Conservation (phyloP, 2,797 vertebrate genomes). For the Enteromius viviparus region DNA sequence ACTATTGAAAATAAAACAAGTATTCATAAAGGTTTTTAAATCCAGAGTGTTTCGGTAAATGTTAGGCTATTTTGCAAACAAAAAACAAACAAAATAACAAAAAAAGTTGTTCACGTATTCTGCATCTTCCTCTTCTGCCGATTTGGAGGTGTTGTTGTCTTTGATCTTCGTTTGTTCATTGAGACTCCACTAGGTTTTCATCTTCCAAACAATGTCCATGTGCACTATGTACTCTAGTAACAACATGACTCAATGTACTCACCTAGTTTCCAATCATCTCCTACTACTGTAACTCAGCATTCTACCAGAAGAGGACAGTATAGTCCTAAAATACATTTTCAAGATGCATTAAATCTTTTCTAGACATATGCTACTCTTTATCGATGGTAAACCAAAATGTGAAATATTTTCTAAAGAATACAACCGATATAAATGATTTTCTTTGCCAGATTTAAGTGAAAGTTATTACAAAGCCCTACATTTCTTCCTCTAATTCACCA, state of each 20-base stretch:
- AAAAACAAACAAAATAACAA: background rate
- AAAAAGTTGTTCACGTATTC: background rate
- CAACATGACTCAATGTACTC: background rate
- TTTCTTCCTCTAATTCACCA: background rate
- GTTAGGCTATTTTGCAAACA: background rate
- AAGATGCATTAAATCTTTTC: background rate
- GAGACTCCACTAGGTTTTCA: background rate
- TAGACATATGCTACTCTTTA: background rate
- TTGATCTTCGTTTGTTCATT: background rate
- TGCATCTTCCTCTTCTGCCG: background rate
- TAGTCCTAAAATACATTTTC: constrained; percentile 4
- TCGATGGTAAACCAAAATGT: background rate
- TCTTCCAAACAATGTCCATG: background rate
- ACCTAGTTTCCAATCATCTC: background rate
- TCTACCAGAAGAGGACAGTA: constrained; percentile 55
- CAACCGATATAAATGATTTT: background rate
- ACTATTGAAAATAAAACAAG: background rate
- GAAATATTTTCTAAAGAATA: background rate
- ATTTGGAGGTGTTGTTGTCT: background rate
- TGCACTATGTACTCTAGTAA: background rate
- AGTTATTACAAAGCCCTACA: too few species aligned
- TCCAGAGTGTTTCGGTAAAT: background rate
- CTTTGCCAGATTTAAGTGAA: background rate
- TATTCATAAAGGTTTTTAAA: background rate
- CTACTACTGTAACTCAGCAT: background rate